Percentiles rank a stretch among this genome's conserved stretches.
phyloP scores from a whole-genome alignment of 1,140 invertebrate species.

The Brachionus rotundiformis region DNA sequence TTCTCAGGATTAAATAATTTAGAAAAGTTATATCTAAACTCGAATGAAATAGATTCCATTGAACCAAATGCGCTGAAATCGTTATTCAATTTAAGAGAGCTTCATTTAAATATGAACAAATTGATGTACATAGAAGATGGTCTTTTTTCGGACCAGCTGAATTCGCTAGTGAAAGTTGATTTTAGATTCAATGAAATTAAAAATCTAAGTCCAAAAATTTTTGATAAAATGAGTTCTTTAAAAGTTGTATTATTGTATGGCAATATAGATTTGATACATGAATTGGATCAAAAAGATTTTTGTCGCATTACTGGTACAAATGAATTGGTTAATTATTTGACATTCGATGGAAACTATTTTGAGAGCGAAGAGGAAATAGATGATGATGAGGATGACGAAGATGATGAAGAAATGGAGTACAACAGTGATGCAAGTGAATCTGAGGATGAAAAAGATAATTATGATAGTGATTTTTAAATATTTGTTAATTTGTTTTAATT shows the following conservation, averaged over 20 bases:
- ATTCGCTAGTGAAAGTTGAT: not conserved
- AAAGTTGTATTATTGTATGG: slow-evolving; percentile 3
- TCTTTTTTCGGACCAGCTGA: not conserved
- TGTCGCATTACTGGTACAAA: not conserved
- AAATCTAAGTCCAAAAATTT: not conserved
- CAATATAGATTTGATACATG: slow-evolving; percentile 41
- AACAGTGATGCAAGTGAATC: not conserved
- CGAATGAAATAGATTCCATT: slow-evolving; percentile 18
- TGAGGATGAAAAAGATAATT: slow-evolving; percentile 37
- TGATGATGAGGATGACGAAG: not conserved
- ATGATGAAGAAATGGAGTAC: slow-evolving; percentile 44
- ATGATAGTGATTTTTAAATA: slow-evolving; percentile 38
- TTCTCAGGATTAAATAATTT: not conserved
- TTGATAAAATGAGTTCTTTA: not conserved
- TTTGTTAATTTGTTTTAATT: not conserved
- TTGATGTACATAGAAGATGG: not conserved
- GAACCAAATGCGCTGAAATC: not conserved
- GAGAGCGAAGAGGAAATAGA: slow-evolving; percentile 28
- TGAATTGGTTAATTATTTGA: slow-evolving; percentile 10
- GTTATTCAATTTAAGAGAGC: not conserved
- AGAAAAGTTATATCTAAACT: slow-evolving; percentile 30
- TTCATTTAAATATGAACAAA: slow-evolving; percentile 40
- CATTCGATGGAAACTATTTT: slow-evolving; percentile 34
- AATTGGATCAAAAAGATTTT: slow-evolving; percentile 4
- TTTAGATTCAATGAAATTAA: slow-evolving; percentile 22